Base-by-base conservation (phyloP, 2,888 invertebrate species). In the Gymnocheta viridis region DNA sequence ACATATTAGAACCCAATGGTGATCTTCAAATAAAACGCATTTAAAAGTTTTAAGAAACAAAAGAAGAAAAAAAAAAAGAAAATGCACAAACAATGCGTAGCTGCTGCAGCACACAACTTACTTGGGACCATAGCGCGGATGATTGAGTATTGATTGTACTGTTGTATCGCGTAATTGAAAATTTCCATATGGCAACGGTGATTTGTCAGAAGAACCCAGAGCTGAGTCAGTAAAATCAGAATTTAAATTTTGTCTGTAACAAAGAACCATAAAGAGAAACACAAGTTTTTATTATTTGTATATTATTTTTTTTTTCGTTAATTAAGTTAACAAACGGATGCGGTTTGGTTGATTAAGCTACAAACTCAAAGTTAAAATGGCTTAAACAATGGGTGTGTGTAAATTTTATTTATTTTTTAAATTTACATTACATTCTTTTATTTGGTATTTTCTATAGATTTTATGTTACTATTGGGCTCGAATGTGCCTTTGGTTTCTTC, bases 171-270 rank as follows among this genome's bases (percentile, higher is more conserved):
- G 93, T 47, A 98, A 94, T 91, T 98, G 98, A 92, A 98, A 98
- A 92, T 98, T 98, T 77, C 98, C 98, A 92, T 98, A 98, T 76
- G 98, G 98, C 88, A 98, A 93, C 51, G 98, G 98, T 87, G 97
- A 97, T 93, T 98, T 97, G 91, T 98, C 98, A 49, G 97, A 96
- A 86, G 97, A 97, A 72, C 98, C 98, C 86, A 98, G 92, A 1
- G 98, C 98, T 87, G 97, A 97, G 92, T 98, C 98, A 86, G 98
- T 98, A 92, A 98, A 98, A 93, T 98, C 98, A 0, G 98, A 98
- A 92, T 98, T 98, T 88, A 98, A 93, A 92, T 98, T 98, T 95
- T 98, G 98, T 91, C 98, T 96, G 93, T 29, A 85, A 84, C 54
- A 81, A 73, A 74, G 35, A 85, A 66, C 70, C 77, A 77, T 78